Base-by-base conservation (phyloP, 2,113 vertebrate genomes). In the Platichthys stellatus region DNA sequence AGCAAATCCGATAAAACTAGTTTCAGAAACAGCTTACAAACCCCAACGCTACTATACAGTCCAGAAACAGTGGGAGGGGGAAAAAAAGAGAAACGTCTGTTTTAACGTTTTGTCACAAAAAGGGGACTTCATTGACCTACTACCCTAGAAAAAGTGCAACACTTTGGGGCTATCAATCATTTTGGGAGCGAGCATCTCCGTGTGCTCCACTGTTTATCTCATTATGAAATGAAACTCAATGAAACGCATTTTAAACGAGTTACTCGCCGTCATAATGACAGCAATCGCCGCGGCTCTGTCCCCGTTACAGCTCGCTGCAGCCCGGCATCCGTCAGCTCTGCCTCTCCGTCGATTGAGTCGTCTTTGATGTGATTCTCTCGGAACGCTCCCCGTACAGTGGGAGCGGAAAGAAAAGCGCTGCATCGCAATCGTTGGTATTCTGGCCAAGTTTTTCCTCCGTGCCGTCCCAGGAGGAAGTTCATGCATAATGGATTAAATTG, bases 401-500 rank as follows among this genome's bases (percentile, higher is more conserved):
- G 5, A 51, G 47, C 26, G 5, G 61, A 49, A 31, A 1, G 5
- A 31, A 31, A 77, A 76, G 81, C 21, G 23, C 81, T 70, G 62
- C 69, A 83, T 69, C 45, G 9, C 80, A 58, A 31, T 49, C 3
- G 80, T 90, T 87, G 63, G 81, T 90, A 92, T 93, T 93, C 90
- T 17, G 61, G 72, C 69, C 61, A 58, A 76, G 83, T 78, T 85
- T 85, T 51, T 53, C 75, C 28, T 54, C 74, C 76, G 54, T 56
- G 80, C 82, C 71, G 70, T 92, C 90, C 89, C 85, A 51, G 74
- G 88, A 90, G 87, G 88, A 88, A 68, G 81, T 78, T 86, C 85
- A 92, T 94, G 89, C 90, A 93, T 93, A 93, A 94, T 93, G 88
- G 90, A 93, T 92, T 92, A 89, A 90, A 90, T 91, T 90, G 92